These are phyloP conservation scores for Poeciliopsis paucimaculata DNA, from an alignment of 2,797 vertebrate genomes.

Conservation along the genomic window DNA sequence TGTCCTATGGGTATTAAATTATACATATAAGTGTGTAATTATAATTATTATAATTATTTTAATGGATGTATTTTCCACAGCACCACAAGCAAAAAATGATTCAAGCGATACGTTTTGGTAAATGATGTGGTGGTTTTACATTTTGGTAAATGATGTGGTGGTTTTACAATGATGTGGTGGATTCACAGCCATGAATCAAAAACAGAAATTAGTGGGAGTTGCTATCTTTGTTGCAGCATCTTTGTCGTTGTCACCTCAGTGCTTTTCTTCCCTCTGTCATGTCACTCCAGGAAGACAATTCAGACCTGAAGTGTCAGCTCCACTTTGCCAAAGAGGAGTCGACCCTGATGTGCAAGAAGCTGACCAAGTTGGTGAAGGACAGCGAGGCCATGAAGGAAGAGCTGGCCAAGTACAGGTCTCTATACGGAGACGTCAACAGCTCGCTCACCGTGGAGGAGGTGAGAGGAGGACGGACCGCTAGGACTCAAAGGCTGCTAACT, in stretches of 20 bases:
- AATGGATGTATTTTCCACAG: background rate
- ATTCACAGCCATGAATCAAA: too few species aligned
- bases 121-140: background rate
- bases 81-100: background rate
- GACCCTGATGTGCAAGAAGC: constrained; percentile 97
- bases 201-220: background rate
- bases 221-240: background rate
- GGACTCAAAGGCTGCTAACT: background rate
- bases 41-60: background rate
- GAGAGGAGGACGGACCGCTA: constrained; percentile 2
- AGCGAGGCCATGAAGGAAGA: constrained; percentile 96
- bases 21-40: background rate
- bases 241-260: constrained; percentile 14
- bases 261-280: constrained; percentile 13
- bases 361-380: constrained; percentile 95
- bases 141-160: too few species aligned
- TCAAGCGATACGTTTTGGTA: background rate
- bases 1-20: background rate
- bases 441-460: constrained; percentile 91
- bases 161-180: too few species aligned
- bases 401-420: constrained; percentile 90
- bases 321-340: constrained; percentile 99
- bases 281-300: constrained; percentile 89
- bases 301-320: constrained; percentile 96
- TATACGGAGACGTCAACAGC: constrained; percentile 92